Base-by-base conservation (phyloP, 2,113 vertebrate species). In the Prinia subflava region DNA sequence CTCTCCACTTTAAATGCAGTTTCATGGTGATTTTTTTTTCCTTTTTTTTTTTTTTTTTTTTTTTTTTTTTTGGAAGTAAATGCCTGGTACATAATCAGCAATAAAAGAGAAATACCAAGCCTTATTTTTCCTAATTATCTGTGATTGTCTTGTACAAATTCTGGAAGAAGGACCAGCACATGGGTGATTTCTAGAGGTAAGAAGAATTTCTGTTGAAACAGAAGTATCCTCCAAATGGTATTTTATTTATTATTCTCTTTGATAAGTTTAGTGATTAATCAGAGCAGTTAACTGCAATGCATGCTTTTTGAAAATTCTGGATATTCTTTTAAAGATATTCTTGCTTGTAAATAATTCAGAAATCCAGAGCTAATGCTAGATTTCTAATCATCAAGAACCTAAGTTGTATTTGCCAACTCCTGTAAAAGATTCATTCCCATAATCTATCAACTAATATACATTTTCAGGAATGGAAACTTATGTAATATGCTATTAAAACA, bases 361-460 rank as follows among this genome's bases (percentile, higher is more conserved):
- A 75, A 62, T 64, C 44, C 37, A 25, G 5, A 22, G 10, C 7
- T 41, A 52, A 20, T 6, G 47, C 12, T 1, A 65, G 16, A 30
- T 70, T 78, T 67, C 55, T 84, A 28, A 77, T 49, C 15, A 78
- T 31, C 27, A 31, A 68, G 24, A 77, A 19, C 9, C 11, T 46
- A 2, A 28, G 3, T 31, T 12, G 0, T 18, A 76, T 71, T 78
- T 90, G 21, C 41, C 42, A 77, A 5, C 5, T 77, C 28, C 16
- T n/a, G 1, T 21, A 57, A 75, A 64, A 0, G 1, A 49, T 10
- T 20, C 2, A 14, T 46, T 87, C 23, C 30, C 17, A 50, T 64
- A 41, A 79, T 31, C 23, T 57, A 73, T 24, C 42, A 69, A 24
- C 19, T n/a, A 76, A 75, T 19, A 44, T 1, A 55, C 2, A 9